Percentiles rank a stretch among this genome's conserved stretches.
phyloP scores from a whole-genome alignment of 2,888 invertebrate genomes.

The Agrochola lota region DNA sequence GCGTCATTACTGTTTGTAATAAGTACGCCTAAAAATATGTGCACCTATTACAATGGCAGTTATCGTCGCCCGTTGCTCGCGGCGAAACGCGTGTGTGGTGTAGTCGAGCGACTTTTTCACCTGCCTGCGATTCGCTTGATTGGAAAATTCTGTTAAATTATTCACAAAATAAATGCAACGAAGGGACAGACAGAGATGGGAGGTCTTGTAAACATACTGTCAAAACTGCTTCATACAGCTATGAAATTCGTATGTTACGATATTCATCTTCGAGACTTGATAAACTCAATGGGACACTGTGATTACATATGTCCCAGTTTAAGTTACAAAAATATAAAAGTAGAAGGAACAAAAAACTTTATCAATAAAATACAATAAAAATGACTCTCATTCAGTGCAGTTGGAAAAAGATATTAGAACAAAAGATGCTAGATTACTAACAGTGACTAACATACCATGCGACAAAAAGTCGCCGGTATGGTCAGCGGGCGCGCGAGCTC shows the following conservation, averaged over 20 bases:
- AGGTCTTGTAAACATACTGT: neutral
- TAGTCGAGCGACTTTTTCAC: slow-evolving; percentile 55
- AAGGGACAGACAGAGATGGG: neutral
- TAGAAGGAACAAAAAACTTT: neutral
- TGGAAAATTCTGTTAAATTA: neutral
- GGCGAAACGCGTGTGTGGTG: slow-evolving; percentile 63
- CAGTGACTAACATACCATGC: neutral
- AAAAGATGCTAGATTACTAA: neutral
- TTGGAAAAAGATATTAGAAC: neutral
- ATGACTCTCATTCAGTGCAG: neutral
- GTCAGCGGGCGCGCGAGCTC: slow-evolving; percentile 64
- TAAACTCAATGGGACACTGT: neutral
- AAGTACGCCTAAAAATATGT: slow-evolving; percentile 74
- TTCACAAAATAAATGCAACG: neutral
- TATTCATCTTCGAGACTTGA: neutral
- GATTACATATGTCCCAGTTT: neutral
- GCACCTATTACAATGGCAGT: slow-evolving; percentile 78
- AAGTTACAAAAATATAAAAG: neutral
- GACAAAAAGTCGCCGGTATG: slow-evolving; percentile 64
- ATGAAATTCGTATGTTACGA: neutral
- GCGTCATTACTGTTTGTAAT: slow-evolving; percentile 69
- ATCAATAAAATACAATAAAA: too few species aligned
- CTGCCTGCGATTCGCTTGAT: neutral
- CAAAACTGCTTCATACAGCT: neutral
- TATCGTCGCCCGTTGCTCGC: slow-evolving; percentile 73